These are phyloP conservation scores for Cancer borealis DNA, from an alignment of 2,888 invertebrate species.

Conservation along the genomic window DNA sequence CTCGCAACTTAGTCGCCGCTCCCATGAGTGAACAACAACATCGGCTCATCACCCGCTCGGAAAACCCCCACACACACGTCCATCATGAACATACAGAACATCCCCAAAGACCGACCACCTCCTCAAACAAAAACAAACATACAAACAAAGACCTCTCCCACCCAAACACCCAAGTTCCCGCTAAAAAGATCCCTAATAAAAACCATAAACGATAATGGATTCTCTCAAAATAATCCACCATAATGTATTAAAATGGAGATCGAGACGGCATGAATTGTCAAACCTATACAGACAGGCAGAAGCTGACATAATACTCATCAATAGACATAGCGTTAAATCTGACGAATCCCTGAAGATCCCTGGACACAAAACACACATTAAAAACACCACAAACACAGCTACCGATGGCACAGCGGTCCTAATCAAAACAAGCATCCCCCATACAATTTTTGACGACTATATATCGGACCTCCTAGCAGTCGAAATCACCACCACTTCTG, in stretches of 20 bases:
- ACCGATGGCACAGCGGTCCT: not conserved
- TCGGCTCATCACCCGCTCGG: too few species aligned
- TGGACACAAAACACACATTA: not conserved
- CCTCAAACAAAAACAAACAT: too few species aligned
- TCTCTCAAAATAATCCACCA: not conserved
- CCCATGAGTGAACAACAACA: too few species aligned
- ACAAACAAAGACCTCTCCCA: too few species aligned
- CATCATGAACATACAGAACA: too few species aligned
- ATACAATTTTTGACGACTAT: not conserved
- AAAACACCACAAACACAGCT: not conserved
- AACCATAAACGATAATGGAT: too few species aligned
- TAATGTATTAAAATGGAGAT: not conserved
- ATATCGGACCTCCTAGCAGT: not conserved
- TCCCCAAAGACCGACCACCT: too few species aligned
- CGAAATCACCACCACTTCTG: not conserved
- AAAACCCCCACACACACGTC: too few species aligned
- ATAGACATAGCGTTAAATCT: not conserved
- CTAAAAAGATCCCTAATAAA: too few species aligned
- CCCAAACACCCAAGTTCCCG: too few species aligned
- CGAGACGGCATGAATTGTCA: not conserved
- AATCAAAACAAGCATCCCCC: not conserved
- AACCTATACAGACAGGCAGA: not conserved
- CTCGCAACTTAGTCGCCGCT: too few species aligned
- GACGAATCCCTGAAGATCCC: not conserved
- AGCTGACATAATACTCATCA: not conserved